phyloP scores from a whole-genome alignment of 2,797 vertebrate genomes.

The Enteromius radiatus region DNA sequence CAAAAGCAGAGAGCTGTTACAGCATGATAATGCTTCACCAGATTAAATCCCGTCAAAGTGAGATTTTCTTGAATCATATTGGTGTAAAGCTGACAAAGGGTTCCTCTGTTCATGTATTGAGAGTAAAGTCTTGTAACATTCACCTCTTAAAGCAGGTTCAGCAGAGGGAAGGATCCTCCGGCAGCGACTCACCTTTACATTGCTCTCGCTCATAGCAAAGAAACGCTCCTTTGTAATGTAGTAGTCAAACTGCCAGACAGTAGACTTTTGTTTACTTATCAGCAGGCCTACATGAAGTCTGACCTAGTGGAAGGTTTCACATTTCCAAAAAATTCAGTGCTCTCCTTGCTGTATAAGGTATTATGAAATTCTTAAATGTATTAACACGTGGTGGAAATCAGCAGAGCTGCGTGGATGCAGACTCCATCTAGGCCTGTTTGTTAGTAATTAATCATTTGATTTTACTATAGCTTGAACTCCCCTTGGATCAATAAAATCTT shows the following conservation, averaged over 20 bases:
- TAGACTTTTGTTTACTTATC: not conserved
- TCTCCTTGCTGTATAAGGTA: too few species aligned
- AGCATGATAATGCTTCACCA: not conserved
- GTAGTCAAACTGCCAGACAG: conserved; percentile 15
- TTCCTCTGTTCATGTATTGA: not conserved
- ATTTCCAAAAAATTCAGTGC: too few species aligned
- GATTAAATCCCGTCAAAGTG: not conserved
- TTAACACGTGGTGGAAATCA: not conserved
- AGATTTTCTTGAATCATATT: not conserved
- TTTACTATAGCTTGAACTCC: conserved; percentile 16
- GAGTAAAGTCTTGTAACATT: not conserved
- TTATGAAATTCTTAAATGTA: not conserved
- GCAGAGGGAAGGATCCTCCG: not conserved
- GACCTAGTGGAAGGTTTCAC: not conserved
- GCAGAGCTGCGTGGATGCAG: not conserved
- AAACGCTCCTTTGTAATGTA: conserved; percentile 17
- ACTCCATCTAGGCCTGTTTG: conserved; percentile 27
- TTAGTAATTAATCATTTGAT: conserved; percentile 7
- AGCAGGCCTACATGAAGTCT: conserved; percentile 16
- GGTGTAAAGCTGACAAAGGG: not conserved
- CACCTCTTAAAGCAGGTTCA: conserved; percentile 13
- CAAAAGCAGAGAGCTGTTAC: not conserved
- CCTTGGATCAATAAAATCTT: conserved; percentile 35
- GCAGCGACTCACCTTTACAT: not conserved
- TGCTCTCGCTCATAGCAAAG: not conserved